Conservation (phyloP, 2,888 invertebrate species). For the Liposcelis brunnea region DNA sequence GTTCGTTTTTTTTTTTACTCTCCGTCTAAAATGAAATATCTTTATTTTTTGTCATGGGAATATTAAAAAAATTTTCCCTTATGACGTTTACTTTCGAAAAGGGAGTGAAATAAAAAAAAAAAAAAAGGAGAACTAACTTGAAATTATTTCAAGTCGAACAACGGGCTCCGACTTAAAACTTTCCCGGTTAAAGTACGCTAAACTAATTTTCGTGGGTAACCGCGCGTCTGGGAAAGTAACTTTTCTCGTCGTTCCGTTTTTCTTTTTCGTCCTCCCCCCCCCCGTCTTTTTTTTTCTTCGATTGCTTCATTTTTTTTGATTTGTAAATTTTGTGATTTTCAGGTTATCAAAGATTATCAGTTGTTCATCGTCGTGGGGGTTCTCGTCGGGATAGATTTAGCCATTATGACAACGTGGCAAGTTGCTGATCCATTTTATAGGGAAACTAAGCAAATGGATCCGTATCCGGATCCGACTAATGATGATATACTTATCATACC, state of each 20-base stretch:
- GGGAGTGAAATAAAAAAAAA: too few species aligned
- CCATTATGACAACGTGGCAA: constrained; percentile 95
- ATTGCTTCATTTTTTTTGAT: background rate
- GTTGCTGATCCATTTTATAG: constrained; percentile 87
- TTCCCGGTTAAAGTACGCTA: too few species aligned
- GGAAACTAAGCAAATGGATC: constrained; percentile 75
- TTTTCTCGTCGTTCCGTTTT: background rate
- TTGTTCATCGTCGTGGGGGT: constrained; percentile 94
- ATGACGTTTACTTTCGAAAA: too few species aligned
- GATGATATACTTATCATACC: constrained; percentile 87
- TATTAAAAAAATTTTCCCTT: too few species aligned
- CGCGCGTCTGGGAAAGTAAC: too few species aligned
- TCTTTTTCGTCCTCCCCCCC: background rate
- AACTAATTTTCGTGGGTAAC: too few species aligned
- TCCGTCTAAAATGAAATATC: too few species aligned
- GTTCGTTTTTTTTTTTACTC: too few species aligned
- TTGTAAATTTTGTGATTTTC: constrained; percentile 18
- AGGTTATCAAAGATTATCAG: constrained; percentile 97
- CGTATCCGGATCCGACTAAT: constrained; percentile 73
- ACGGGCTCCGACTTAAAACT: too few species aligned
- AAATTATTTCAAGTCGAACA: too few species aligned
- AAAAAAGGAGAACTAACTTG: too few species aligned
- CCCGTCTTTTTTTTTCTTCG: background rate
- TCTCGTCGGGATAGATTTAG: constrained; percentile 73
- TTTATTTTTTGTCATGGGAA: too few species aligned